phyloP scores from a whole-genome alignment of 92 coral and sea anemone genomes.

The Meandrina meandrites region DNA sequence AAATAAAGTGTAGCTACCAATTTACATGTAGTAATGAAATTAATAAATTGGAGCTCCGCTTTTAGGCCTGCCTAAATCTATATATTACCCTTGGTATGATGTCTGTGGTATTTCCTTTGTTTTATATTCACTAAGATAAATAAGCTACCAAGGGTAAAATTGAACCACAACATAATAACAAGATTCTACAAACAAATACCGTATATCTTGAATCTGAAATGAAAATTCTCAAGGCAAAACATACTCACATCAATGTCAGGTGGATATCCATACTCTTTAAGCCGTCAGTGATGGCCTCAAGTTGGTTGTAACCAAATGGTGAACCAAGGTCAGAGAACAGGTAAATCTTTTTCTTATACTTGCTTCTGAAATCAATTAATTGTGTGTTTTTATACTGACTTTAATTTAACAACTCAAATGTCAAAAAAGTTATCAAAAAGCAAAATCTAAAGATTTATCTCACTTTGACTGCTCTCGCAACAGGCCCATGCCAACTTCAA shows the following conservation, averaged over 20 bases:
- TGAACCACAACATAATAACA: too few species aligned
- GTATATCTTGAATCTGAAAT: too few species aligned
- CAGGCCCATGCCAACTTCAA: slow-evolving; percentile 92
- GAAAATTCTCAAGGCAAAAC: too few species aligned
- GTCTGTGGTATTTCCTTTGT: too few species aligned
- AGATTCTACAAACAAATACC: too few species aligned
- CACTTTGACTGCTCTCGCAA: slow-evolving; percentile 83
- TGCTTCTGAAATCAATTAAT: slow-evolving; percentile 65
- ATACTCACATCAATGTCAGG: slow-evolving; percentile 35
- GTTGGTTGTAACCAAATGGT: slow-evolving; percentile 94
- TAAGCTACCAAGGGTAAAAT: too few species aligned
- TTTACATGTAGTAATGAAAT: too few species aligned
- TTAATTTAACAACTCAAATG: background rate
- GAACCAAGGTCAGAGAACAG: slow-evolving; percentile 93
- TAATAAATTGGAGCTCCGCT: too few species aligned
- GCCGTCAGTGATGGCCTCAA: slow-evolving; percentile 81
- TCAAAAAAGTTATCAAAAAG: background rate
- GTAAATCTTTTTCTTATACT: slow-evolving; percentile 87
- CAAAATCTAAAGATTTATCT: background rate
- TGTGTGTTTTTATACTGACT: background rate
- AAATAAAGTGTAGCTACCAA: too few species aligned
- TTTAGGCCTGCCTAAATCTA: too few species aligned
- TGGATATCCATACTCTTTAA: slow-evolving; percentile 77
- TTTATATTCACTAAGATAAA: too few species aligned
- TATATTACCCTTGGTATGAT: too few species aligned